Evolutionary conservation across 2,888 invertebrate genomes (phyloP).

Genomic region (Dendrolimus houi): DNA sequence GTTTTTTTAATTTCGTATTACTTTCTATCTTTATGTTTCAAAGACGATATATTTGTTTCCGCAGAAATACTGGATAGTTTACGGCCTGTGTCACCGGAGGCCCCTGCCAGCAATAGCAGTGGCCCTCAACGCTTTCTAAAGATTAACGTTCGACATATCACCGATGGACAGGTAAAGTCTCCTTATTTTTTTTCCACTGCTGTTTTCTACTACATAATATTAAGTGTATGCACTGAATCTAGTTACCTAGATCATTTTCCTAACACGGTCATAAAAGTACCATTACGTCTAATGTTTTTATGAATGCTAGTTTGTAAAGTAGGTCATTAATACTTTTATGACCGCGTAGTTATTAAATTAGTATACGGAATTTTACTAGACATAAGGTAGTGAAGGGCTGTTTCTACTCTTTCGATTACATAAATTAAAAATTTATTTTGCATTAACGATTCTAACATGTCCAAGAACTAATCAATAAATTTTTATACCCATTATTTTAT

Average conservation of each 20-base stretch:
- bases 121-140: conserved; percentile 91
- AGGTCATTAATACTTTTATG: neutral
- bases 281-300: neutral
- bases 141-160: conserved; percentile 94
- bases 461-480: too few species aligned
- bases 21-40: too few species aligned
- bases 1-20: too few species aligned
- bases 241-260: neutral
- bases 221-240: too few species aligned
- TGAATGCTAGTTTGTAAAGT: neutral
- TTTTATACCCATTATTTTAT: too few species aligned
- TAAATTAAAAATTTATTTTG: too few species aligned
- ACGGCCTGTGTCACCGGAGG: conserved; percentile 89
- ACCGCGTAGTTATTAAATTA: neutral
- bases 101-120: conserved; percentile 78
- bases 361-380: neutral
- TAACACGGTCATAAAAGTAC: neutral
- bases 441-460: too few species aligned
- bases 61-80: conserved; percentile 88
- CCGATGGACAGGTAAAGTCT: conserved; percentile 86
- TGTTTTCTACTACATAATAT: too few species aligned
- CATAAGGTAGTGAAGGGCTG: neutral
- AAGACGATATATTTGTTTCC: conserved; percentile 18
- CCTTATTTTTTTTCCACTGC: too few species aligned
- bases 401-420: neutral